Conservation (phyloP, 2,888 invertebrate species). For the Acheta domesticus region DNA sequence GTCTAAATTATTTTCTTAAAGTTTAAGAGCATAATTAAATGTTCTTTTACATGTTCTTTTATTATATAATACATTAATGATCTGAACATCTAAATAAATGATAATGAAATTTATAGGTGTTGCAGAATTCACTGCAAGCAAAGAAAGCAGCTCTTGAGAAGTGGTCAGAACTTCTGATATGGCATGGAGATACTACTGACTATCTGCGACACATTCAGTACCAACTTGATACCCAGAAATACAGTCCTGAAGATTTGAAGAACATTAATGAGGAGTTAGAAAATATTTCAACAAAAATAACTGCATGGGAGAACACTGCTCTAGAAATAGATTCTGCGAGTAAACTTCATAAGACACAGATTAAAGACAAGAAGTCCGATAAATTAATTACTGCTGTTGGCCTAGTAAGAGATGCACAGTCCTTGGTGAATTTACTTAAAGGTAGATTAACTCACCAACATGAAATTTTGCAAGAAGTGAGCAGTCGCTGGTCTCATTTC, state of each 20-base stretch:
- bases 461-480: conserved; percentile 64
- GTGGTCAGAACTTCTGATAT: conserved; percentile 78
- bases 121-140: conserved; percentile 69
- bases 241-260: conserved; percentile 66
- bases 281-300: conserved; percentile 35
- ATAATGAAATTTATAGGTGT: conserved; percentile 45
- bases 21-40: no score
- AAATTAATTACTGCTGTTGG: conserved; percentile 63
- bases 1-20: background rate
- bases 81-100: no score
- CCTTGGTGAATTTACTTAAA: conserved; percentile 63
- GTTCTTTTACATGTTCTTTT: no score
- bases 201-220: conserved; percentile 77
- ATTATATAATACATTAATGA: no score
- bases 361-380: conserved; percentile 64
- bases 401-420: conserved; percentile 69
- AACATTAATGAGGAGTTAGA: conserved; percentile 51
- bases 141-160: conserved; percentile 73
- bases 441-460: conserved; percentile 65
- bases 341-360: conserved; percentile 56
- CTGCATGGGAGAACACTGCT: conserved; percentile 39
- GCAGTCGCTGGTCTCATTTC: conserved; percentile 68
- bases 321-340: conserved; percentile 40
- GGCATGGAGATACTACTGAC: conserved; percentile 75
- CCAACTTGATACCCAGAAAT: conserved; percentile 72